Evolutionary conservation across 2,113 vertebrate species (phyloP).

Genomic region (Carollia perspicillata): DNA sequence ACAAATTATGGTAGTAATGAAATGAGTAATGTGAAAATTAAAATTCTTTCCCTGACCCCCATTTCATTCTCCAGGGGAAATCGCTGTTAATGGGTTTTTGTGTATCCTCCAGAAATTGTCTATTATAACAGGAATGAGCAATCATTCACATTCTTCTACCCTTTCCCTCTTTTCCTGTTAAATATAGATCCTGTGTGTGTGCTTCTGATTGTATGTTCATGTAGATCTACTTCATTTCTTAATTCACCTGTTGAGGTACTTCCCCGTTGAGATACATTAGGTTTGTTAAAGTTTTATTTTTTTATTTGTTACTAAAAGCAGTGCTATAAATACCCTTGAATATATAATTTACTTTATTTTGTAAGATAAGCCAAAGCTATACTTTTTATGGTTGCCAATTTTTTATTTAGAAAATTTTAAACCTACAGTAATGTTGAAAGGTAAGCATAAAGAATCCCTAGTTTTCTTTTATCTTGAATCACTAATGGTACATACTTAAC

Average conservation of each 20-base stretch:
- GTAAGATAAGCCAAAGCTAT: not conserved
- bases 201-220: not conserved
- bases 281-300: not conserved
- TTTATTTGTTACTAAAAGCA: not conserved
- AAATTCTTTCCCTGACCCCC: not conserved
- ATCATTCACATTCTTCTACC: not conserved
- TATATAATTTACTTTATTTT: not conserved
- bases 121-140: not conserved
- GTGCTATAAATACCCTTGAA: not conserved
- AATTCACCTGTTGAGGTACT: not conserved
- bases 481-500: not conserved
- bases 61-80: not conserved
- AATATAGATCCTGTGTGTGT: not conserved
- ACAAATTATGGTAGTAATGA: constrained; percentile 1
- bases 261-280: not conserved
- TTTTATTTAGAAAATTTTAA: not conserved
- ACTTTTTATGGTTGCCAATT: not conserved
- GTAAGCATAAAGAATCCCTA: not conserved
- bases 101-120: not conserved
- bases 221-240: not conserved
- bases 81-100: not conserved
- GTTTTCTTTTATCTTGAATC: not conserved
- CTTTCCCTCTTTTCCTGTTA: not conserved
- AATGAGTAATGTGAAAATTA: constrained; percentile 35
- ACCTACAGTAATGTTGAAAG: not conserved